Percentiles rank a stretch among this genome's conserved stretches.
phyloP scores from a whole-genome alignment of 2,888 invertebrate species.

The Heliconius hortense region DNA sequence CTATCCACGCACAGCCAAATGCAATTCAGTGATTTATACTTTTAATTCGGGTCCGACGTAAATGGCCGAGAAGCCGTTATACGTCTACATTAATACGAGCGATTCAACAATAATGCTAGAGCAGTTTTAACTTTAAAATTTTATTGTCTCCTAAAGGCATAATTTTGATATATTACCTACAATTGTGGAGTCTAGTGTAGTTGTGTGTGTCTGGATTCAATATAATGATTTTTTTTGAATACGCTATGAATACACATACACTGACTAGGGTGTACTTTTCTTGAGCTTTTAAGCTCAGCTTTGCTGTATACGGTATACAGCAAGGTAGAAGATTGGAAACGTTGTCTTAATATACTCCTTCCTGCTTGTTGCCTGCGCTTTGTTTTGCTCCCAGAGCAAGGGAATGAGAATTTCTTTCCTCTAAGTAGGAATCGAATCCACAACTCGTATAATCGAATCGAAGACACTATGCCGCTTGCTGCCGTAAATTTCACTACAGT shows the following conservation, averaged over 20 bases:
- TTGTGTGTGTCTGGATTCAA: constrained; percentile 3
- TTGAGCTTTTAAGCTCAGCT: no score
- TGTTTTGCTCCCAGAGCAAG: background rate
- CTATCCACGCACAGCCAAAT: constrained; percentile 19
- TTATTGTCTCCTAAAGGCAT: constrained; percentile 62
- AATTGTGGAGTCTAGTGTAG: constrained; percentile 22
- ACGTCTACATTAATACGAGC: constrained; percentile 41
- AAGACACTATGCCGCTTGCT: no score
- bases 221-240: background rate
- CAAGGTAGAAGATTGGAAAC: background rate
- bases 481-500: no score
- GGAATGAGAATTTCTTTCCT: background rate
- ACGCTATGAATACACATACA: background rate
- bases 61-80: constrained; percentile 36
- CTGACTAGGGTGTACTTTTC: background rate
- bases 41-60: constrained; percentile 25
- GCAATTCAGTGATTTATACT: constrained; percentile 31
- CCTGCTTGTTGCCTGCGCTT: background rate
- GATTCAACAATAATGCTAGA: constrained; percentile 39
- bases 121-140: constrained; percentile 60
- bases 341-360: no score
- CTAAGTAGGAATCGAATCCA: background rate
- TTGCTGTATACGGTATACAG: background rate
- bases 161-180: constrained; percentile 57
- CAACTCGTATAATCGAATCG: no score